These are phyloP conservation scores for Dynastes grantii DNA, from an alignment of 2,888 invertebrate species.

Conservation along the genomic window DNA sequence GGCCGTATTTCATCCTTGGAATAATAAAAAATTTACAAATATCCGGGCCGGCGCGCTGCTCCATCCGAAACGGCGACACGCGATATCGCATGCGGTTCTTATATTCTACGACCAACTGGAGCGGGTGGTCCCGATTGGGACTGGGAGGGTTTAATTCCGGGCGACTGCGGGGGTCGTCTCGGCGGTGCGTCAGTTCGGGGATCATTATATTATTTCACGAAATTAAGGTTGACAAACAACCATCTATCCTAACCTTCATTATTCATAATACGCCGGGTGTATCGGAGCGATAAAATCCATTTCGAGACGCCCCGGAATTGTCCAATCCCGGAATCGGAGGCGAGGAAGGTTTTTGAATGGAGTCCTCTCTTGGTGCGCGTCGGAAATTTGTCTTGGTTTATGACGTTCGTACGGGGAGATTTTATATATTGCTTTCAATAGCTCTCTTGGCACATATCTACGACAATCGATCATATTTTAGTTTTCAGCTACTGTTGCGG, in stretches of 20 bases:
- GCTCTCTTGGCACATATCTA: not conserved
- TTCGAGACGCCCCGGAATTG: not conserved
- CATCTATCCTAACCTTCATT: constrained; percentile 53
- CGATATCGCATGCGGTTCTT: constrained; percentile 38
- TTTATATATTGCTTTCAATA: not conserved
- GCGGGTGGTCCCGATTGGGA: too few species aligned
- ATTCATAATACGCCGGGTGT: constrained; percentile 47
- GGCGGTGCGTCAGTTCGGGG: not conserved
- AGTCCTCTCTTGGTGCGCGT: not conserved
- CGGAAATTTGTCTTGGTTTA: constrained; percentile 25
- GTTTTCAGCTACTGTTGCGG: not conserved
- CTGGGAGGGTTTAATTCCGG: not conserved
- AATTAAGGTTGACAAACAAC: constrained; percentile 56
- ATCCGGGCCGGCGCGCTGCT: constrained; percentile 16
- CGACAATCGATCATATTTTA: not conserved
- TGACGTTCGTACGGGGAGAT: constrained; percentile 4
- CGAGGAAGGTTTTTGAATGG: constrained; percentile 6
- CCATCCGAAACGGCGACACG: constrained; percentile 27
- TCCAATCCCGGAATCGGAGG: not conserved
- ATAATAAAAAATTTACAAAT: constrained; percentile 43
- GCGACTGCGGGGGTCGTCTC: not conserved
- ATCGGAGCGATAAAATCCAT: constrained; percentile 35
- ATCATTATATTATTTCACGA: constrained; percentile 55
- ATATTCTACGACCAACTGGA: not conserved
- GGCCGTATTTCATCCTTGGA: not conserved